phyloP scores from a whole-genome alignment of 2,888 invertebrate genomes.

The Eurytoma californica region DNA sequence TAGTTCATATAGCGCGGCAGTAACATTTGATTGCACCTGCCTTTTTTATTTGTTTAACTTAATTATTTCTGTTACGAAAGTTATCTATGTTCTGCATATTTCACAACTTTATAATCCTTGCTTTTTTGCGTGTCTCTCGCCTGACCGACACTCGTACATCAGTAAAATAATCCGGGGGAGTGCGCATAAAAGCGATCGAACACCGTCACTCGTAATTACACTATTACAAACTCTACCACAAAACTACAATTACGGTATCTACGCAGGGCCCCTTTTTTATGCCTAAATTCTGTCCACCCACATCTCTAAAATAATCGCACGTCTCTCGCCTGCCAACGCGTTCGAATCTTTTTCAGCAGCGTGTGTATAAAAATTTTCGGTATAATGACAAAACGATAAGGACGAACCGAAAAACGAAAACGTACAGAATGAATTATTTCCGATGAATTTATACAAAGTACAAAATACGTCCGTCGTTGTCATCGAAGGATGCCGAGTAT shows the following conservation, averaged over 20 bases:
- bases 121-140: not conserved
- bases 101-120: constrained; percentile 5
- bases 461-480: constrained; percentile 69
- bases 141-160: not conserved
- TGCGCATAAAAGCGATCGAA: constrained; percentile 39
- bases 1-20: constrained; percentile 44
- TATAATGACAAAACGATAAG: not conserved
- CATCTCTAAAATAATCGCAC: constrained; percentile 15
- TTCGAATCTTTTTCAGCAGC: not conserved
- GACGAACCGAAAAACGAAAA: not conserved
- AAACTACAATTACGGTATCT: constrained; percentile 45
- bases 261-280: constrained; percentile 62
- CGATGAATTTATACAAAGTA: constrained; percentile 62
- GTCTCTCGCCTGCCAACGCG: not conserved
- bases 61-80: constrained; percentile 22
- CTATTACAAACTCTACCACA: constrained; percentile 46
- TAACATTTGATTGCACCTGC: constrained; percentile 41
- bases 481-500: constrained; percentile 46
- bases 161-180: constrained; percentile 24
- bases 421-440: not conserved
- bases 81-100: constrained; percentile 13
- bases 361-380: not conserved
- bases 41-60: constrained; percentile 28
- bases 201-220: constrained; percentile 37
- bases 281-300: constrained; percentile 18